Base-by-base conservation (phyloP, 2,888 invertebrate species). In the Ophonus ardosiacus region DNA sequence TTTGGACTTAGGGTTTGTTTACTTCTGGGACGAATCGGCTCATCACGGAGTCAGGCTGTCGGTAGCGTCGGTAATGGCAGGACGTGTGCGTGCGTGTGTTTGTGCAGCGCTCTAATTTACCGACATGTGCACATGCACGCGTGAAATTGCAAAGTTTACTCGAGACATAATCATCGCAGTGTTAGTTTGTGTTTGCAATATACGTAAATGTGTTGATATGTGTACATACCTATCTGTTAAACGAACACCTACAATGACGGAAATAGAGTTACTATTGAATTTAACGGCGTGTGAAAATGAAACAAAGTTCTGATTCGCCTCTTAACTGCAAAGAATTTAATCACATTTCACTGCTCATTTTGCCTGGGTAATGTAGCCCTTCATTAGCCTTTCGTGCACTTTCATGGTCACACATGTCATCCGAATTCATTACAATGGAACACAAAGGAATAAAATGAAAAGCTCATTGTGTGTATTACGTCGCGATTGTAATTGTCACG, bases 91-190 rank as follows among this genome's bases (percentile, higher is more conserved):
- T 51, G 81, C 56, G 68, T 81, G 24, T 56, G 24, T 68, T 51
- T 68, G 56, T 56, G 68, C 81, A 65, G 68, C 61, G 81, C 31
- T 81, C 81, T 81, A 81, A 81, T 81, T 81, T 71, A 81, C 81
- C 71, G 81, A 81, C 81, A 83, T 83, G 76, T 76, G 61, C 59
- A 82, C 83, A 83, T 76, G 76, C 83, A 83, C 76, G 83, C 82
- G 82, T 68, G 82, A 82, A 82, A 82, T 82, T 82, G 68, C 71
- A 63, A 82, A 71, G 82, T 82, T 82, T 81, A 81, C 78, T 81
- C 81, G 43, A 82, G 82, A 82, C 82, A 82, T 68, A 82, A 68
- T 82, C 82, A 82, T 82, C 21, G 17, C 13, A 71, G 68, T 81
- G 61, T 63, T 18, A 38, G 81, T 81, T 43, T 38, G 81, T 65